A percentile compares a stretch with the other conserved stretches of the same genome.
Evolutionary conservation across 2,113 vertebrate species (phyloP).

Genomic region (Indicator maculatus): DNA sequence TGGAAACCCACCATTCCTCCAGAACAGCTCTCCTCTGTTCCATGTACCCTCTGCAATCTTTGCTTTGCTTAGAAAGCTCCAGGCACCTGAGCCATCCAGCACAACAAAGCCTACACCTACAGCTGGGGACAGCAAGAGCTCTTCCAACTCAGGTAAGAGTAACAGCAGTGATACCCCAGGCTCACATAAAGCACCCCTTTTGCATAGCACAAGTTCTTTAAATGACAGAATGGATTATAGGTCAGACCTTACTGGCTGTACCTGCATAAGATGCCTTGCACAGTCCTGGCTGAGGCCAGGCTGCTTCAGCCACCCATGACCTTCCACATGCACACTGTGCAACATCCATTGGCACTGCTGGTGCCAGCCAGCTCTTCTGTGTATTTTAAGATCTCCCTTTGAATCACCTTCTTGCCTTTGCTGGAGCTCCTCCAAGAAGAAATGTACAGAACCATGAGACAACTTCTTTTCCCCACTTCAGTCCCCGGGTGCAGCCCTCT

Average conservation of each 20-base stretch:
- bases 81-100: not conserved
- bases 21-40: not conserved
- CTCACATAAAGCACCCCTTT: not conserved
- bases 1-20: not conserved
- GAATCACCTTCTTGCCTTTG: not conserved
- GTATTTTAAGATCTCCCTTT: not conserved
- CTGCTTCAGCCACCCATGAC: not conserved
- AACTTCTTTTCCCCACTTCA: not conserved
- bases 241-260: not conserved
- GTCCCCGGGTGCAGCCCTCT: not conserved
- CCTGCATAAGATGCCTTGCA: not conserved
- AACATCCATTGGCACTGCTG: not conserved
- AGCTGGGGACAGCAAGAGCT: not conserved
- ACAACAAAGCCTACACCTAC: not conserved
- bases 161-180: not conserved
- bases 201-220: not conserved
- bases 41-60: not conserved
- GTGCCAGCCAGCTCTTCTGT: not conserved
- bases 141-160: not conserved
- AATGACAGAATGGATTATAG: not conserved
- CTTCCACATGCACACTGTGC: accelerated
- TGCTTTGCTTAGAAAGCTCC: not conserved
- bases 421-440: not conserved
- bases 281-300: not conserved
- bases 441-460: not conserved